Percentiles rank a stretch among this genome's conserved stretches.
Evolutionary conservation across 2,113 vertebrate genomes (phyloP).

Genomic region (Taxidea taxus): DNA sequence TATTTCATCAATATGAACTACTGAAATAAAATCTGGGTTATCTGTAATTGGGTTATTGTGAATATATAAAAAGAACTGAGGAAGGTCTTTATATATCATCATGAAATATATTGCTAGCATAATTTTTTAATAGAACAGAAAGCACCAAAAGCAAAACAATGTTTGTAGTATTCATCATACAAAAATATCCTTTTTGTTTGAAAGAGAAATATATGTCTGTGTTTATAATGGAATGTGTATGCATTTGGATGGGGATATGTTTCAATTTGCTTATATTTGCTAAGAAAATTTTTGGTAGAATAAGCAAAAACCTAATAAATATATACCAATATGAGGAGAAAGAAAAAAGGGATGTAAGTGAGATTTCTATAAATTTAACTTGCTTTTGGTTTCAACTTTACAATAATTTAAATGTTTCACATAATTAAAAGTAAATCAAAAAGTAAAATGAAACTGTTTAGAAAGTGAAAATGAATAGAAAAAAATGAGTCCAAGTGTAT

Average conservation of each 20-base stretch:
- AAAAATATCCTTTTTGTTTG: not conserved
- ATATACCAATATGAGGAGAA: not conserved
- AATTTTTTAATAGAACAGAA: not conserved
- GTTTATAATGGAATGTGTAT: not conserved
- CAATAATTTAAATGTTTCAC: not conserved
- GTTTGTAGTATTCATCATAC: not conserved
- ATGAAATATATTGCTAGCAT: not conserved
- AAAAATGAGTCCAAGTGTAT: not conserved
- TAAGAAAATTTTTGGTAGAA: not conserved
- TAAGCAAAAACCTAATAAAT: not conserved
- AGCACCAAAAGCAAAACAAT: not conserved
- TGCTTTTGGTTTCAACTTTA: not conserved
- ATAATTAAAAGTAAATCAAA: not conserved
- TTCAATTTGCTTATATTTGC: not conserved
- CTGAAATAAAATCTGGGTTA: not conserved
- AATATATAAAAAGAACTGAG: not conserved
- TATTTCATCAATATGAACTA: not conserved
- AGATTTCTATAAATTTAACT: not conserved
- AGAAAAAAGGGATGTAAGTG: not conserved
- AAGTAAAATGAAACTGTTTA: not conserved
- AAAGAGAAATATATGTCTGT: not conserved
- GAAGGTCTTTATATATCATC: not conserved
- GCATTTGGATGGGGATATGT: fast-evolving
- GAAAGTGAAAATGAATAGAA: not conserved
- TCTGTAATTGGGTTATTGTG: not conserved